Base-by-base conservation (phyloP, 2,888 invertebrate genomes). In the Oscheius onirici region DNA sequence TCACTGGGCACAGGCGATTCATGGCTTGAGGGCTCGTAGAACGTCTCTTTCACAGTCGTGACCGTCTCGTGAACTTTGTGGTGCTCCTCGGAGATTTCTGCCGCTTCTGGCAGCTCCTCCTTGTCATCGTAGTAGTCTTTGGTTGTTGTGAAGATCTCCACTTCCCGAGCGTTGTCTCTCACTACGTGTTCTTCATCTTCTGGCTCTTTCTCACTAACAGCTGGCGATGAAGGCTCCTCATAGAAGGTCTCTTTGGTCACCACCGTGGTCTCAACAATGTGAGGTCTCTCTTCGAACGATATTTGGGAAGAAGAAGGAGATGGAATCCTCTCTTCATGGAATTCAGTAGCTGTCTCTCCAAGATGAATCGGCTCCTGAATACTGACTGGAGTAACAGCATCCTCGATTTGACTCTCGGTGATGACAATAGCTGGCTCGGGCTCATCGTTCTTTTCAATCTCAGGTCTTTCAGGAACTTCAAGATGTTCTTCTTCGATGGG, bases 101-200 rank as follows among this genome's bases (percentile, higher is more conserved):
- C 10, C 28, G 15, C 43, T 41, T 20, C 61, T 40, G 61, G n/a
- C 26, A 10, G 61, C 20, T 49, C 40, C 13, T 60, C 34, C 41
- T n/a, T 40, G 22, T 57, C 57, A 15, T 52, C 66, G 34, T 57
- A 24, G 34, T 46, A 66, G 51, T 66, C 46, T n/a, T n/a, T 13
- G 20, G 52, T 66, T 15, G 15, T 26, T 2, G 66, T 66, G n/a
- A 40, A 22, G 34, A 58, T 58, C 43, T 58, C 41, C 2, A 58
- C 58, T 41, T 58, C 58, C 41, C 58, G n/a, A 17, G 34, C 17
- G 13, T 58, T 58, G 24, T 58, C 58, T 34, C 34, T 34, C 34
- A 34, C 34, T 34, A 34, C 34, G 34, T 34, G 3, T 34, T 34
- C 34, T 34, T 34, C 13, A 3, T 46, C n/a, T 46, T 46, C 46